A percentile compares a stretch with the other conserved stretches of the same genome.
Conservation (phyloP, 92 coral and sea anemone species). For the Zoanthus gigantus region DNA sequence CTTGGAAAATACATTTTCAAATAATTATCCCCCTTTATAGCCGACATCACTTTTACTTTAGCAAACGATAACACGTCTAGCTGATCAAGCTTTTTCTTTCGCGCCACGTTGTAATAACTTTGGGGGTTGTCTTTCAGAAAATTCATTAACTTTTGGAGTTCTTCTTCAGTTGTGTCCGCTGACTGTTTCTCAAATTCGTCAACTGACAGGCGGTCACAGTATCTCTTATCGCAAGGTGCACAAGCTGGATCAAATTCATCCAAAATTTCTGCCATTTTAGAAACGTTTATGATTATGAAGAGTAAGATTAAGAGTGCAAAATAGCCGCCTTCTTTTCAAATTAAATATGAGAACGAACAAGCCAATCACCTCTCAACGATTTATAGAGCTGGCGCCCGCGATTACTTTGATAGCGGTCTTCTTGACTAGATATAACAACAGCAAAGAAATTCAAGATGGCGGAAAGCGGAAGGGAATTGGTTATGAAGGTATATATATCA, state of each 20-base stretch:
- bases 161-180: slow-evolving; percentile 61
- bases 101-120: slow-evolving; percentile 36
- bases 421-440: neutral
- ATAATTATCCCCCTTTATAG: slow-evolving; percentile 64
- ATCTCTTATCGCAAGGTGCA: slow-evolving; percentile 49
- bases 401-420: slow-evolving; percentile 7
- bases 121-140: slow-evolving; percentile 60
- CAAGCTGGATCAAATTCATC: slow-evolving; percentile 61
- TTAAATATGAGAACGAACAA: neutral
- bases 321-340: slow-evolving; percentile 47
- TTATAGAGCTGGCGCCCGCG: slow-evolving; percentile 7
- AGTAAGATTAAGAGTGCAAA: neutral
- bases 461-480: slow-evolving; percentile 44
- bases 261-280: slow-evolving; percentile 55
- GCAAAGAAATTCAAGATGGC: slow-evolving; percentile 11
- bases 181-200: slow-evolving; percentile 64
- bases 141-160: slow-evolving; percentile 62
- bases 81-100: slow-evolving; percentile 64
- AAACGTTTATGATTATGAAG: neutral
- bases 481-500: slow-evolving; percentile 21
- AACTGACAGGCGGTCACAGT: slow-evolving; percentile 52
- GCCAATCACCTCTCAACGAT: slow-evolving; percentile 20
- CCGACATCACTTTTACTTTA: slow-evolving; percentile 65
- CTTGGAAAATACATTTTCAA: slow-evolving; percentile 53
- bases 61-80: slow-evolving; percentile 53